These are phyloP conservation scores for Aphis craccivora DNA, from an alignment of 1,140 invertebrate species.

Conservation along the genomic window DNA sequence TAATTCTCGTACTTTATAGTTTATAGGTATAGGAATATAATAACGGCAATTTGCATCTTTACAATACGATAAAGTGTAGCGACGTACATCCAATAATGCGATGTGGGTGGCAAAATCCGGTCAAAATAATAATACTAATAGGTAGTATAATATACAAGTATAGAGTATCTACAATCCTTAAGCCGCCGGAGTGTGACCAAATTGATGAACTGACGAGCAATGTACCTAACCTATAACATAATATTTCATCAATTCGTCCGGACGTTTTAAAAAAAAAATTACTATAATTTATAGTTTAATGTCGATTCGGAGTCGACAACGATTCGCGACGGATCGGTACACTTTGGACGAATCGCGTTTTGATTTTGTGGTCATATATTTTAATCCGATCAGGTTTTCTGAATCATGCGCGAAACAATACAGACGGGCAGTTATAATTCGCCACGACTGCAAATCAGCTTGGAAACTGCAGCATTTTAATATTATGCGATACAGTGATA, in stretches of 20 bases:
- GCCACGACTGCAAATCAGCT: not conserved
- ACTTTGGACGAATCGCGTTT: not conserved
- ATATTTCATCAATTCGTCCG: not conserved
- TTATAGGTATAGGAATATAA: not conserved
- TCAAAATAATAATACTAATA: not conserved
- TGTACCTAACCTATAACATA: not conserved
- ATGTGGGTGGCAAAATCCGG: not conserved
- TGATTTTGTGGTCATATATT: conserved; percentile 13
- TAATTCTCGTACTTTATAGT: not conserved
- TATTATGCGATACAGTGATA: not conserved
- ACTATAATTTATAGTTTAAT: not conserved
- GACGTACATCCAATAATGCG: not conserved
- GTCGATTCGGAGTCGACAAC: not conserved
- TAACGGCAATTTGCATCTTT: not conserved
- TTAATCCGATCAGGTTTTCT: conserved; percentile 8
- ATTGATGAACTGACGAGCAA: not conserved
- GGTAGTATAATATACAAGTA: not conserved
- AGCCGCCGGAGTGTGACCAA: not conserved
- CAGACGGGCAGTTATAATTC: not conserved
- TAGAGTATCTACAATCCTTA: not conserved
- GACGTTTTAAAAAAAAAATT: not conserved
- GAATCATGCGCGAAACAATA: not conserved
- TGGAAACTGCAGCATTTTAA: not conserved
- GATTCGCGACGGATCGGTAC: not conserved
- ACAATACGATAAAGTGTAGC: not conserved